Evolutionary conservation across 1,140 invertebrate species (phyloP), one percentile per base, ranked within the genome.

Genomic region (Cylas formicarius): DNA sequence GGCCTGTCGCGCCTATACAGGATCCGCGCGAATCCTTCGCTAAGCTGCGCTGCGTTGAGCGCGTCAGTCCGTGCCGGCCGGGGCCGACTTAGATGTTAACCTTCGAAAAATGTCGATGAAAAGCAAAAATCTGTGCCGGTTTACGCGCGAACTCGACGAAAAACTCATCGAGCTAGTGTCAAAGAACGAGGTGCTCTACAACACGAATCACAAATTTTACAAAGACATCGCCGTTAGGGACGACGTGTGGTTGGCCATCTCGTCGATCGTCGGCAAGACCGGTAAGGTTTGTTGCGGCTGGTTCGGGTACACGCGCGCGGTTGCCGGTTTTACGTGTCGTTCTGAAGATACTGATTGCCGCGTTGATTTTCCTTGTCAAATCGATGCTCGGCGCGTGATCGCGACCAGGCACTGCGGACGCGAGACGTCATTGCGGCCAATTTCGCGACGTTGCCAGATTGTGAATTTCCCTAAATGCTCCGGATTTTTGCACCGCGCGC

Each of bases 101-200:
- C 18, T 20, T 20, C 9, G 35, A 21, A n/a, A 22, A 5, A 74
- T 75, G 62, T 59, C 35, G 5, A 34, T 26, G 17, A 50, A 44
- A 40, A 19, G 41, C 2, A 50, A 50, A 34, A 40, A 44, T 19
- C 17, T 50, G n/a, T 50, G 48, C 36, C 19, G 42, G 18, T 50
- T 50, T 21, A 44, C 40, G 16, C 41, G 48, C 8, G 48, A 50
- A 34, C 40, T 50, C 14, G 48, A 50, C 31, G 41, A 50, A 21
- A 44, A 50, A 39, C 22, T 50, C 21, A 50, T 50, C 26, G 48
- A 50, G 14, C 21, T 50, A 6, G 41, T 50, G 21, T 44, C 48
- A 18, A 20, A 40, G 26, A 50, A 44, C 24, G 48, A 38, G 41
- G 41, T 50, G 6, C 35, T 50, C 5, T 50, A 43, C 35, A 27